phyloP scores from a whole-genome alignment of 2,797 vertebrate genomes.

The Coilia nasus region DNA sequence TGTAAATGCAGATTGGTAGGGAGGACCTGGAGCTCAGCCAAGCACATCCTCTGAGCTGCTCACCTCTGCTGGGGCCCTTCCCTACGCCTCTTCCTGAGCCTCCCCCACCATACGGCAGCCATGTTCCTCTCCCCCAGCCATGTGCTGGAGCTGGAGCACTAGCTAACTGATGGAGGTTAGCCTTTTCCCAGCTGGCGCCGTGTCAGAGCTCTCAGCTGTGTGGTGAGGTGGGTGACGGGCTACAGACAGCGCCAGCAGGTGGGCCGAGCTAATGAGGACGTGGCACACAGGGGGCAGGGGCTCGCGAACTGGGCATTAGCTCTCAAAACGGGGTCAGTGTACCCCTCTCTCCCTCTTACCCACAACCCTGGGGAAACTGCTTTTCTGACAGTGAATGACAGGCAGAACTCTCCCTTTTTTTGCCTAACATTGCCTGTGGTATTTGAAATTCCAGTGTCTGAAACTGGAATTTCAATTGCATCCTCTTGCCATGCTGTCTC shows the following conservation, averaged over 20 bases:
- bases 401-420: neutral
- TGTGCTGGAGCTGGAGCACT: neutral
- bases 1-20: neutral
- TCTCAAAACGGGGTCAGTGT: neutral
- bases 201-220: neutral
- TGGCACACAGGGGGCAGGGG: neutral
- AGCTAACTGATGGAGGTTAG: neutral
- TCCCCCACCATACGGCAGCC: neutral
- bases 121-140: neutral
- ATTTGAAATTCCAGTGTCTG: neutral
- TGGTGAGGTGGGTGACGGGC: neutral
- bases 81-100: neutral
- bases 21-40: neutral
- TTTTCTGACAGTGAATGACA: neutral
- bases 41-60: constrained; percentile 1
- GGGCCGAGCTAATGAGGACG: neutral
- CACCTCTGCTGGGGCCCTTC: constrained; percentile 6
- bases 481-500: neutral
- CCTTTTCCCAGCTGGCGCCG: neutral
- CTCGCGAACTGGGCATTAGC: neutral
- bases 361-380: neutral
- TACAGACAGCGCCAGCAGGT: neutral
- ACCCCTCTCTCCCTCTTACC: neutral
- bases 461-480: neutral
- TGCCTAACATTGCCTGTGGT: neutral